phyloP scores from a whole-genome alignment of 2,113 vertebrate species.

The Marmota monax region DNA sequence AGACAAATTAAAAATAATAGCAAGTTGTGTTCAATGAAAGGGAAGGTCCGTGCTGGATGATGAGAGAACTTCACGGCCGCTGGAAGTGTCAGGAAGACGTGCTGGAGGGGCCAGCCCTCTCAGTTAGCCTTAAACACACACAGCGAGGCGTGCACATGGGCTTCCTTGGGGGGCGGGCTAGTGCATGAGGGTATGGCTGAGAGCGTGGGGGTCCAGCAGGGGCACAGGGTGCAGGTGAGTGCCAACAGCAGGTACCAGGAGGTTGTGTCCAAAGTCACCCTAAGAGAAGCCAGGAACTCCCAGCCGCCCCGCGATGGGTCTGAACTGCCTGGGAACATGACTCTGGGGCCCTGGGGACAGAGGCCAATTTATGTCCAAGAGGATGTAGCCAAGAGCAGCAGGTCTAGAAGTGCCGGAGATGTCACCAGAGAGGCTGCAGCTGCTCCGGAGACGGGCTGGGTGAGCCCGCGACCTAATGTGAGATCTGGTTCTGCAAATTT shows the following conservation, averaged over 20 bases:
- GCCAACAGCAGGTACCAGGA: too few species aligned
- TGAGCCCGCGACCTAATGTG: background rate
- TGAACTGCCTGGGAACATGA: background rate
- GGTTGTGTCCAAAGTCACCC: background rate
- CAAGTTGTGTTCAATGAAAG: background rate
- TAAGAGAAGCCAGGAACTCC: background rate
- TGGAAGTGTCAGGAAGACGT: background rate
- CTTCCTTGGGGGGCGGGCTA: background rate
- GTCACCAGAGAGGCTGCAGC: background rate
- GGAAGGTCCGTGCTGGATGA: background rate
- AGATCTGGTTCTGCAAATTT: fast-evolving
- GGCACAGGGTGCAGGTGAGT: too few species aligned
- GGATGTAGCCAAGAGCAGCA: background rate
- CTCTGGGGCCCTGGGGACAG: background rate
- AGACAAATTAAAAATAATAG: background rate
- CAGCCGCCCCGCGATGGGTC: background rate
- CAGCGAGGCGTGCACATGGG: fast-evolving
- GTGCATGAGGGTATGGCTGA: background rate
- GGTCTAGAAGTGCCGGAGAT: too few species aligned
- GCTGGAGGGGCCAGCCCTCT: too few species aligned
- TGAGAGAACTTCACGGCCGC: background rate
- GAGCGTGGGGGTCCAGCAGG: background rate
- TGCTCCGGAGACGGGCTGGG: background rate
- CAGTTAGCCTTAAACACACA: background rate
- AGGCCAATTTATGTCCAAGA: background rate